Evolutionary conservation across 1,140 invertebrate species (phyloP).

Genomic region (Zaprionus tsacasi): DNA sequence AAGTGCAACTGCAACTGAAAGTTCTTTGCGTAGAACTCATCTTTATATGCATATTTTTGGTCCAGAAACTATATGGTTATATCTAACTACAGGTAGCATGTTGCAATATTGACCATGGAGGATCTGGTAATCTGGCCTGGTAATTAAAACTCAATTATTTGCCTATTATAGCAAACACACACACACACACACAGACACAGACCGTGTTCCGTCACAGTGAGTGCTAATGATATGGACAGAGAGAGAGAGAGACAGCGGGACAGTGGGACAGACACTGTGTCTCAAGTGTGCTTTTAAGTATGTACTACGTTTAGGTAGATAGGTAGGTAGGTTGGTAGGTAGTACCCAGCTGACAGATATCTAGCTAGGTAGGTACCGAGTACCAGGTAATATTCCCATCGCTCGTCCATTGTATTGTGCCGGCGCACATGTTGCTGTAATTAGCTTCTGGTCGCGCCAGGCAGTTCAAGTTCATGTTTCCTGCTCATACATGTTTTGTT

Average conservation of each 20-base stretch:
- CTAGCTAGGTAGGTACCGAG: background rate
- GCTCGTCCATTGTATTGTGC: background rate
- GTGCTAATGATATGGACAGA: background rate
- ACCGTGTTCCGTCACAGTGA: background rate
- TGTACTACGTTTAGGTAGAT: background rate
- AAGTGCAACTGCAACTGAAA: background rate
- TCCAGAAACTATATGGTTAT: background rate
- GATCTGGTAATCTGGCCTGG: background rate
- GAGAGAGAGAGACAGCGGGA: background rate
- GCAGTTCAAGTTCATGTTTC: slow-evolving; percentile 68
- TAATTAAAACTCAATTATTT: slow-evolving; percentile 9
- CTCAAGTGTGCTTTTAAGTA: slow-evolving; percentile 15
- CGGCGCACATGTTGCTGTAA: slow-evolving; percentile 27
- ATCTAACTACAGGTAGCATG: too few species aligned
- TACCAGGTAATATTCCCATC: slow-evolving; percentile 7
- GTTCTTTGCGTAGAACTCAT: background rate
- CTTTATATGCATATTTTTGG: background rate
- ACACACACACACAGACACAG: too few species aligned
- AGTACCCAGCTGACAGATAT: background rate
- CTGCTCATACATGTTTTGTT: slow-evolving; percentile 27
- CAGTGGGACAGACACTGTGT: background rate
- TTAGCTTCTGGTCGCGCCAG: slow-evolving; percentile 39
- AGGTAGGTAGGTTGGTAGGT: background rate
- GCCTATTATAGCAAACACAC: background rate
- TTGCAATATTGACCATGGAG: background rate